These are phyloP conservation scores for Ericerus pela DNA, from an alignment of 1,140 invertebrate species.

Conservation along the genomic window DNA sequence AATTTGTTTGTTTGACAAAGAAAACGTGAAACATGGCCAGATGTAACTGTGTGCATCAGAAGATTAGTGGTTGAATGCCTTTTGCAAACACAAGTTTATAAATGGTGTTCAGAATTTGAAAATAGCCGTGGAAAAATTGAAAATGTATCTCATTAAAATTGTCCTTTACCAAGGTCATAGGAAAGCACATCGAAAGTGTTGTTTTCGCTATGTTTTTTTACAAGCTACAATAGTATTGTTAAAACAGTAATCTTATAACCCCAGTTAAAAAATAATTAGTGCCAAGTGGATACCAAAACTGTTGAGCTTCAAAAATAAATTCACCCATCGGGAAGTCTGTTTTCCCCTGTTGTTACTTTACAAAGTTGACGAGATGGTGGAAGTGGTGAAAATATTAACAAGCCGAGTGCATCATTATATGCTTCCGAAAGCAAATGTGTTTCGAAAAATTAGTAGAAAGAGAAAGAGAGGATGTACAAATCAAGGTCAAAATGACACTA, in stretches of 20 bases:
- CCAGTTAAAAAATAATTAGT: slow-evolving; percentile 8
- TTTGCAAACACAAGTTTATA: neutral
- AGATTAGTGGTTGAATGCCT: slow-evolving; percentile 1
- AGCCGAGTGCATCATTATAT: slow-evolving; percentile 30
- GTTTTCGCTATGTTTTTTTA: neutral
- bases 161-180: neutral
- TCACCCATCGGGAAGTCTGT: neutral
- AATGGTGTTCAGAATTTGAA: neutral
- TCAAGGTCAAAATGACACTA: slow-evolving; percentile 20
- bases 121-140: neutral
- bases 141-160: neutral
- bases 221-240: neutral
- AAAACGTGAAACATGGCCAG: neutral
- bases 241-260: slow-evolving; percentile 11
- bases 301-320: slow-evolving; percentile 5
- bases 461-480: slow-evolving; percentile 16
- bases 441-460: too few species aligned
- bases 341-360: neutral
- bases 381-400: slow-evolving; percentile 28
- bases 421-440: too few species aligned
- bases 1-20: neutral
- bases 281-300: slow-evolving; percentile 12
- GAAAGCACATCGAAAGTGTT: neutral
- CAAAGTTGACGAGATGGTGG: slow-evolving; percentile 16
- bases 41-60: neutral